Percentiles rank a stretch among this genome's conserved stretches.
Evolutionary conservation across 2,797 vertebrate genomes (phyloP).

Genomic region (Babyrousa celebensis): DNA sequence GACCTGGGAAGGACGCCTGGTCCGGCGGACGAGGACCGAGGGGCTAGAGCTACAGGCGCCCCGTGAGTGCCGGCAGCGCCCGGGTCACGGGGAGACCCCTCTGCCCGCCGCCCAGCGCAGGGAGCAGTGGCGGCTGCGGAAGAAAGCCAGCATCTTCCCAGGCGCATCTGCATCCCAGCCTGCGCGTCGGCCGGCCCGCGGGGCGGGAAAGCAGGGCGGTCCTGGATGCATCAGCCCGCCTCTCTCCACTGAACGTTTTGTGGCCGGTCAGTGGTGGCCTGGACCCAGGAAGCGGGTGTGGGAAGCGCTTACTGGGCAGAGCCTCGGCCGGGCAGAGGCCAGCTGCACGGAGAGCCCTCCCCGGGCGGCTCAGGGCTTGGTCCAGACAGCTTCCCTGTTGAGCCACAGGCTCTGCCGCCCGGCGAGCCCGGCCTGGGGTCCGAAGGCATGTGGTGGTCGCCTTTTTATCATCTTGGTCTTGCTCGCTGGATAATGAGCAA

Average conservation of each 20-base stretch:
- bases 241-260: rapidly evolving
- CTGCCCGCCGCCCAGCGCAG: background rate
- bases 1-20: background rate
- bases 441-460: rapidly evolving
- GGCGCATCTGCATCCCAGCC: rapidly evolving
- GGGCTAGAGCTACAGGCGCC: background rate
- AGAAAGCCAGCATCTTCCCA: rapidly evolving
- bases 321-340: rapidly evolving
- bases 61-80: rapidly evolving
- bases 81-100: background rate
- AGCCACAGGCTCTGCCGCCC: rapidly evolving
- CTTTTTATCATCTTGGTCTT: background rate
- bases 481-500: background rate
- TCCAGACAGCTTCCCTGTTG: too few species aligned
- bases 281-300: background rate
- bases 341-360: rapidly evolving
- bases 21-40: background rate
- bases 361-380: background rate
- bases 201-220: background rate
- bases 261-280: background rate
- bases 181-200: background rate
- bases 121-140: rapidly evolving
- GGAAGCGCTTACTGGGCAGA: too few species aligned
- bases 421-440: rapidly evolving
- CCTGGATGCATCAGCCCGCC: rapidly evolving